A percentile compares a stretch with the other conserved stretches of the same genome.
Evolutionary conservation across 2,113 vertebrate genomes (phyloP).

Genomic region (Mormyrus iriodes): DNA sequence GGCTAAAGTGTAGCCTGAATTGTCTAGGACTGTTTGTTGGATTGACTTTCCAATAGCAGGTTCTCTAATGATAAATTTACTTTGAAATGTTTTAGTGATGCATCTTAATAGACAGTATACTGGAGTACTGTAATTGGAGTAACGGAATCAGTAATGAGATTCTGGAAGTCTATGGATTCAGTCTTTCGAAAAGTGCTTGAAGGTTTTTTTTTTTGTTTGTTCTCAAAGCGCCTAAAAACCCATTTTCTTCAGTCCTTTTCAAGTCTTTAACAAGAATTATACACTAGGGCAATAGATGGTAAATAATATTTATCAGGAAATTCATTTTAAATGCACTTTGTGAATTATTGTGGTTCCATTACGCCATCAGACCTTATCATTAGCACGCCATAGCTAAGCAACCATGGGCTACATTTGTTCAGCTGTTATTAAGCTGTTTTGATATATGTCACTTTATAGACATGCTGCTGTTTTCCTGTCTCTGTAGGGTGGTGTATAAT

Average conservation of each 20-base stretch:
- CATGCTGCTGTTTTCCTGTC: background rate
- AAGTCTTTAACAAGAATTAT: background rate
- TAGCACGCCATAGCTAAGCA: background rate
- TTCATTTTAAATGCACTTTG: background rate
- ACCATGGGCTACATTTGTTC: background rate
- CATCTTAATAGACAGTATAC: background rate
- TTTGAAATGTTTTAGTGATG: background rate
- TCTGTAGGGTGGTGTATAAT: background rate
- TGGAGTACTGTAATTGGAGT: background rate
- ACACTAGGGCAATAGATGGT: background rate
- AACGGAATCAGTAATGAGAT: background rate
- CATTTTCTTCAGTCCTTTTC: background rate
- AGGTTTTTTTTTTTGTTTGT: background rate
- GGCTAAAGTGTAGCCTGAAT: background rate
- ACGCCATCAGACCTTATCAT: background rate
- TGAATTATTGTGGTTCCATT: background rate
- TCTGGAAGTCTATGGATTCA: background rate
- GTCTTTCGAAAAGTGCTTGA: background rate
- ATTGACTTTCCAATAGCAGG: background rate
- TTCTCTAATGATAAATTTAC: background rate
- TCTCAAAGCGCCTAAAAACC: background rate
- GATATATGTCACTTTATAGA: background rate
- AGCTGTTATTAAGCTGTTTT: background rate
- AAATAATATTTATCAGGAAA: background rate
- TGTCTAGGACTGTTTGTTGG: background rate